Percentiles rank a stretch among this genome's conserved stretches.
phyloP scores from a whole-genome alignment of 2,797 vertebrate species.

The Smutsia gigantea region DNA sequence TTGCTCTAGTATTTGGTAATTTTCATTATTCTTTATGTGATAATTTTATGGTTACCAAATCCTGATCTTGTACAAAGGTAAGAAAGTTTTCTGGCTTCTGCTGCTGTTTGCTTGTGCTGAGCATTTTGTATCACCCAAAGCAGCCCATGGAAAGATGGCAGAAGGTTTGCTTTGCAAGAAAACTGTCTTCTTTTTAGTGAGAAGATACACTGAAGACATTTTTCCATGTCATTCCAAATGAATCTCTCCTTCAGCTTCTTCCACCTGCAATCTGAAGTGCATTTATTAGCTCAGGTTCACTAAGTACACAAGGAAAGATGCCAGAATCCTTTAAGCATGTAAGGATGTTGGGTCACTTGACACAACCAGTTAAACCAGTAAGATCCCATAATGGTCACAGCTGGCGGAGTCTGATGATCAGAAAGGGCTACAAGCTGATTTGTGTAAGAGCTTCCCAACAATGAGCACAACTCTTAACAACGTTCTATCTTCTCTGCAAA shows the following conservation, averaged over 20 bases:
- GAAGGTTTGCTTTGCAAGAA: neutral
- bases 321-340: constrained; percentile 65
- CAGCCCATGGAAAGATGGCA: neutral
- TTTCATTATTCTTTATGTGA: neutral
- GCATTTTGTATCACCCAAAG: neutral
- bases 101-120: neutral
- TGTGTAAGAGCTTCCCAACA: neutral
- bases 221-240: neutral
- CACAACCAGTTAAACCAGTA: constrained; percentile 79
- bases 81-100: neutral
- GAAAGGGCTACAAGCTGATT: constrained; percentile 23
- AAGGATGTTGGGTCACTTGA: constrained; percentile 45
- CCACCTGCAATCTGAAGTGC: neutral
- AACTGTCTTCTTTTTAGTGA: neutral
- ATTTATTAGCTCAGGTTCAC: constrained; percentile 64
- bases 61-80: neutral
- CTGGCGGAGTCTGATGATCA: constrained; percentile 34
- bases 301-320: constrained; percentile 59
- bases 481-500: constrained; percentile 82
- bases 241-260: neutral
- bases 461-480: constrained; percentile 2
- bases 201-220: neutral
- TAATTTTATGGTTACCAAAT: constrained; percentile 3
- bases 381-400: constrained; percentile 69
- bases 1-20: neutral